Base-by-base conservation (phyloP, 2,888 invertebrate genomes). In the Ferrisia virgata region DNA sequence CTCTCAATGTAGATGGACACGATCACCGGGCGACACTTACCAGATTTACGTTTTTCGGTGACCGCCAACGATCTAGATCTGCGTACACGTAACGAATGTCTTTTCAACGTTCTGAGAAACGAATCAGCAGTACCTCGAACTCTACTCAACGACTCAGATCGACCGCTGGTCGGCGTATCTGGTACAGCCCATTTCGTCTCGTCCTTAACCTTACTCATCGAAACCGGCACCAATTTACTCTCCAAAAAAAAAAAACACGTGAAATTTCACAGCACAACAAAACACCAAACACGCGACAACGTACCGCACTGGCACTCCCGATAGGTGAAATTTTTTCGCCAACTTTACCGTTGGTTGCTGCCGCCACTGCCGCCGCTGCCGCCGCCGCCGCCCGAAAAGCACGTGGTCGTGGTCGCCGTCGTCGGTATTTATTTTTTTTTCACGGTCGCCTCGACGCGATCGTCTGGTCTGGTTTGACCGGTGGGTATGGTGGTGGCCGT, bases 21-120 rank as follows among this genome's bases (percentile, higher is more conserved):
- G 40, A 9, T 40, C 40, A 40, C n/a, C n/a, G n/a, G n/a, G n/a
- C n/a, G n/a, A 43, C 22, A 90, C 92, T 93, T 91, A 94, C 94
- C 94, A 89, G 94, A 94, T 90, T 94, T 94, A 88, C 94, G 89
- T 89, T 94, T 94, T 89, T 94, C 94, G 86, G 91, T 92, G 25
- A 87, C 86, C 36, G 93, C 93, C 87, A 93, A 89, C 85, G 93
- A 93, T 89, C 94, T 94, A 86, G 93, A 93, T 87, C 94, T 91
- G 89, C 93, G 94, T 58, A 94, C 93, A 86, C 94, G 90, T 87
- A 94, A 89, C 36, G 94, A 94, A 86, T 94, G 90, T 86, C 94
- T 89, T 86, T 93, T 90, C 87, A 94, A 92, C 85, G 93, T 93
- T 86, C 94, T 91, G 89, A 94, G 90, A 88, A 94, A 91, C 86